Evolutionary conservation across 2,113 vertebrate species (phyloP), one percentile per base, ranked within the genome.

Genomic region (Sphaerodactylus townsendi): DNA sequence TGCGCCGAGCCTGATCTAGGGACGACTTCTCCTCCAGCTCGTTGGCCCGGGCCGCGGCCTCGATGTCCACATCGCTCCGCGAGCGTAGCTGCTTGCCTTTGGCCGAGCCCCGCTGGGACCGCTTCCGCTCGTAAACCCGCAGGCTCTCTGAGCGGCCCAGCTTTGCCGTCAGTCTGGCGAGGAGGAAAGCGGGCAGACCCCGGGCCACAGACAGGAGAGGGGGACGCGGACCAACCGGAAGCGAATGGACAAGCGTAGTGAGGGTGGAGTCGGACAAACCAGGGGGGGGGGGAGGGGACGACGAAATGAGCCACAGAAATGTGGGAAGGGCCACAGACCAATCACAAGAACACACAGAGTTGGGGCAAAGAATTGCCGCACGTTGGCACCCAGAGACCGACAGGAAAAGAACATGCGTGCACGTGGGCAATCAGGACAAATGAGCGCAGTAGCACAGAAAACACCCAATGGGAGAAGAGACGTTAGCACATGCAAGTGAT

Each of bases 11-110:
- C 76, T 48, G 87, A 44, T 64, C 90, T 85, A 68, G 84, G 28
- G 65, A 50, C 64, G 78, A 65, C 79, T 80, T 87, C 46, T 78
- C 56, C 64, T 89, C 62, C 92, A 91, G 65, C 84, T 88, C 82
- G 87, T 59, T 85, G 80, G 91, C 86, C 33, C 76, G 86, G 87
- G 91, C 73, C 44, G 96, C 83, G 83, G 97, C 95, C 95, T 96
- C 97, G 88, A 98, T 97, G 94, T 98, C 98, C 96, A 98, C 98
- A 65, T 98, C 97, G n/a, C 98, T 98, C 94, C 97, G 96, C 92
- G 98, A 98, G 82, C 98, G 97, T 9, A 95, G 97, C 96, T 98
- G 96, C 94, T 97, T 98, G 94, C 93, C 96, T 91, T 97, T 96
- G 92, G 96, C 93, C 41, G 97, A 97, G 83, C 96, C 96, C 65